Conservation (phyloP, 1,140 invertebrate species). For the Zaprionus taronus region DNA sequence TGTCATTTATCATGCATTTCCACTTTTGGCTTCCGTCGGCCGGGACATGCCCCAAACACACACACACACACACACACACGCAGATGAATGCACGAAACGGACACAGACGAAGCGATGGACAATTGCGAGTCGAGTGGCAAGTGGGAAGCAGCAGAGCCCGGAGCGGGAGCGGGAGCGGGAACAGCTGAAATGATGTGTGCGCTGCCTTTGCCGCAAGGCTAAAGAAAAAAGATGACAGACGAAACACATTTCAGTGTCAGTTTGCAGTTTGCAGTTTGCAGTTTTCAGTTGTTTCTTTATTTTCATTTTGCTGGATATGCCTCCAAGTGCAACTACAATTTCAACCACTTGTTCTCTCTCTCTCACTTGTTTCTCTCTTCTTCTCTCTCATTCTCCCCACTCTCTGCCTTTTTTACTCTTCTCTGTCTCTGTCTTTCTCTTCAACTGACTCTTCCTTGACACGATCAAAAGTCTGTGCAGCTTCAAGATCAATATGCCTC, state of each 20-base stretch:
- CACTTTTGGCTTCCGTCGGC: conserved; percentile 81
- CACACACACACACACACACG: conserved; percentile 36
- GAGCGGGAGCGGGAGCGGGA: not conserved
- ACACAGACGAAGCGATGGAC: conserved; percentile 39
- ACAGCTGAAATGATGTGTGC: conserved; percentile 40
- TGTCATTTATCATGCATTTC: conserved; percentile 83
- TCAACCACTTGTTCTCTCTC: not conserved
- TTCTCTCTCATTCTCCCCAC: not conserved
- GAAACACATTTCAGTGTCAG: conserved; percentile 49
- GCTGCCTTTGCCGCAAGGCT: conserved; percentile 37
- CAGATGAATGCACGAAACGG: conserved; percentile 48
- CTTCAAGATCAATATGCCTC: too few species aligned
- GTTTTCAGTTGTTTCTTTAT: conserved; percentile 9
- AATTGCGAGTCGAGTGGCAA: conserved; percentile 9
- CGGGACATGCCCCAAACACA: conserved; percentile 63
- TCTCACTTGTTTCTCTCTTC: too few species aligned
- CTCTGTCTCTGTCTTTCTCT: not conserved
- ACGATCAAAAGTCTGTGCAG: too few species aligned
- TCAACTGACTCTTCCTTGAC: not conserved
- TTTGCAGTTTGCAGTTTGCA: not conserved
- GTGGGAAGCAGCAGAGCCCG: not conserved
- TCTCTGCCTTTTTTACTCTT: not conserved
- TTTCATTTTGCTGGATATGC: not conserved
- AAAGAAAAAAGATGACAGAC: conserved; percentile 29
- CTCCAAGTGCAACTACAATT: not conserved